Evolutionary conservation across 2,797 vertebrate species (phyloP).

Genomic region (Syngnathus acus): DNA sequence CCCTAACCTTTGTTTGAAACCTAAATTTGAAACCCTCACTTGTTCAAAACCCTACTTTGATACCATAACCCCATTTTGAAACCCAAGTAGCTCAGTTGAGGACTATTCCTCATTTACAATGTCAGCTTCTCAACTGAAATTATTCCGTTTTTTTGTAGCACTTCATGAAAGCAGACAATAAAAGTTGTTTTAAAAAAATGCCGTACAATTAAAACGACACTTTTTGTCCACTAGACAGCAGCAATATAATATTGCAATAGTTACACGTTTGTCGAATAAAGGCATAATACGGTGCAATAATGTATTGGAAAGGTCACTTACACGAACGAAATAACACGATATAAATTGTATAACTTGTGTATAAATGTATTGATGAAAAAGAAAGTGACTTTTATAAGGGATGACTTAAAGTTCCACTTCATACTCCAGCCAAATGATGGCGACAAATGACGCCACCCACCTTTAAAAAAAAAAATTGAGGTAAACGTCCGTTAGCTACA

Average conservation of each 20-base stretch:
- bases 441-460: neutral
- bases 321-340: neutral
- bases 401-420: neutral
- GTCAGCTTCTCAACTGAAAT: no score
- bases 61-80: no score
- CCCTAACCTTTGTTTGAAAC: no score
- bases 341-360: neutral
- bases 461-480: neutral
- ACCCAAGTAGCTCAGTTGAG: no score
- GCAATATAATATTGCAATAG: neutral
- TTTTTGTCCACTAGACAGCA: constrained; percentile 3
- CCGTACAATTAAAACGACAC: neutral
- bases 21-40: no score
- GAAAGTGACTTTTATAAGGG: no score
- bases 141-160: no score
- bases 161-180: no score
- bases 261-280: neutral
- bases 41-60: no score
- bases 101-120: no score
- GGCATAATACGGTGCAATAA: neutral
- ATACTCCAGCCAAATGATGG: neutral
- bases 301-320: neutral
- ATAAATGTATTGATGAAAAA: neutral
- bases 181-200: no score
- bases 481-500: constrained; percentile 20